Percentiles rank a stretch among this genome's conserved stretches.
Evolutionary conservation across 2,113 vertebrate species (phyloP).

Genomic region (Strigops habroptila): DNA sequence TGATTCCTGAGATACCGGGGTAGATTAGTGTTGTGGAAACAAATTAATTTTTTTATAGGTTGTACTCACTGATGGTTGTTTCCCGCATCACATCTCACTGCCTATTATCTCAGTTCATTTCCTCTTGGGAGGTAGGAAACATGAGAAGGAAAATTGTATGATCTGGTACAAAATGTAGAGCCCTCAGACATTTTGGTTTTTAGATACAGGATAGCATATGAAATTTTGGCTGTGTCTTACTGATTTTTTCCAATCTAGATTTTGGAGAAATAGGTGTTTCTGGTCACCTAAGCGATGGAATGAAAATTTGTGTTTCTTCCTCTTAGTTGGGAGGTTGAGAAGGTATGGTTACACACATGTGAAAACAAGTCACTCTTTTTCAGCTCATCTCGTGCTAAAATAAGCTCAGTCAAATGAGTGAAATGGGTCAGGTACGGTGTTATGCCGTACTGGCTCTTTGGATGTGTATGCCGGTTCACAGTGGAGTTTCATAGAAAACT

Average conservation of each 20-base stretch:
- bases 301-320: background rate
- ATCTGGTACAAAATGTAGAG: background rate
- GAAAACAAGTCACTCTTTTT: background rate
- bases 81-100: background rate
- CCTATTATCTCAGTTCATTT: background rate
- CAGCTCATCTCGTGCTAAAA: constrained; percentile 1
- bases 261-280: background rate
- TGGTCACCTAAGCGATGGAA: background rate
- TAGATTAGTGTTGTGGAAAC: background rate
- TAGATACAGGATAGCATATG: background rate
- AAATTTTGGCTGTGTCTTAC: background rate
- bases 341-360: background rate
- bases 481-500: background rate
- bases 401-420: background rate
- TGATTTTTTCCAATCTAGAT: background rate
- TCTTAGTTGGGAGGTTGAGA: background rate
- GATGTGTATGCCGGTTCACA: rapidly evolving
- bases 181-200: background rate
- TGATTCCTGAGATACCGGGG: background rate
- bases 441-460: rapidly evolving
- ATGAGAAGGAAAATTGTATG: background rate
- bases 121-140: background rate
- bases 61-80: background rate
- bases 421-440: background rate
- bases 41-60: constrained; percentile 3